Conservation (phyloP, 2,797 vertebrate genomes). For the Bradypodion pumilum region DNA sequence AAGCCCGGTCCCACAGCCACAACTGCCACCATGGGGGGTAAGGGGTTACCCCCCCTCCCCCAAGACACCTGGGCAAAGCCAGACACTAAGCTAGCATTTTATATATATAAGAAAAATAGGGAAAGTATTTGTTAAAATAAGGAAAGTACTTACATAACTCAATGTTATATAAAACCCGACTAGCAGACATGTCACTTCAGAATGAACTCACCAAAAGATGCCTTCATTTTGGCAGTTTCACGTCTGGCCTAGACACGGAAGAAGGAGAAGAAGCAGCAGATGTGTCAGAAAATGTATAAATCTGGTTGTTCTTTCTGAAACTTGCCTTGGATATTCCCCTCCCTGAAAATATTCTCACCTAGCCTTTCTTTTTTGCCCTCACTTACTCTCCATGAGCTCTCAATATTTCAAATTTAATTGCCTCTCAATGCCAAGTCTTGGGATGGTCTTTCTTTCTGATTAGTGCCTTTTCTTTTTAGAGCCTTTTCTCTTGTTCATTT, state of each 20-base stretch:
- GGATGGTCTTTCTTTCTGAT: neutral
- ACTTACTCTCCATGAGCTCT: neutral
- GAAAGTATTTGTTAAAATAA: constrained; percentile 2
- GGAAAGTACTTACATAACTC: constrained; percentile 3
- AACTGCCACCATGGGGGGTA: no score
- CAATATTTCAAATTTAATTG: neutral
- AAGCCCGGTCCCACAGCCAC: no score
- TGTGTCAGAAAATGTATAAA: neutral
- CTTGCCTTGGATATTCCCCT: neutral
- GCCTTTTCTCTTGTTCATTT: neutral
- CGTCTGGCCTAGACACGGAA: no score
- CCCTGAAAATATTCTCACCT: neutral
- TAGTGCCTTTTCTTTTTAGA: neutral
- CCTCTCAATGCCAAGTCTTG: neutral
- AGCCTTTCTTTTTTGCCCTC: neutral
- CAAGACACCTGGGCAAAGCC: no score
- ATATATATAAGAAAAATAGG: neutral
- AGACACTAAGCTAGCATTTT: no score
- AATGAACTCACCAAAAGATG: no score
- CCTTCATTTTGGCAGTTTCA: no score
- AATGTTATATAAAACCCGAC: neutral
- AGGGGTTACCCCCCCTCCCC: no score
- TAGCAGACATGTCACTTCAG: constrained; percentile 1
- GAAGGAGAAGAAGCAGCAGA: no score
- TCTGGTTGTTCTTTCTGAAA: neutral